Conservation (phyloP, 2,888 invertebrate species). For the Drosophila kanekoi region DNA sequence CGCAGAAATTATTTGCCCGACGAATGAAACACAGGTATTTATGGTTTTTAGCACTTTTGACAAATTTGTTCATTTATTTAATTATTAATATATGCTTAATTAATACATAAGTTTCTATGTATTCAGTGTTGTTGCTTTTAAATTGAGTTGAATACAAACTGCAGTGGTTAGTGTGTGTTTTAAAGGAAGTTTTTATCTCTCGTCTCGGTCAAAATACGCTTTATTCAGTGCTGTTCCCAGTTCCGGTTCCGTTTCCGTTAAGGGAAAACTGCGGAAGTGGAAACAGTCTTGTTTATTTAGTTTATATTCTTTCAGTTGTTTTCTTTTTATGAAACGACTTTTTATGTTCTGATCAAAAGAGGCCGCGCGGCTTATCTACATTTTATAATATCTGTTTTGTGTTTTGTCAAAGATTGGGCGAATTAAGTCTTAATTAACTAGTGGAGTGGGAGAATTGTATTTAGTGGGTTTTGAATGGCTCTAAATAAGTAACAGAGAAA, state of each 20-base stretch:
- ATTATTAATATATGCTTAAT: slow-evolving; percentile 47
- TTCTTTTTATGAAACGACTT: slow-evolving; percentile 12
- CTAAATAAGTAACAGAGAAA: slow-evolving; percentile 37
- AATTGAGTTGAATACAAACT: slow-evolving; percentile 42
- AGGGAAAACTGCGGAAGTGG: slow-evolving; percentile 15
- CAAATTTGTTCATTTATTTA: slow-evolving; percentile 54
- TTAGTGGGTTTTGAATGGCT: slow-evolving; percentile 20
- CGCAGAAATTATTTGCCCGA: neutral
- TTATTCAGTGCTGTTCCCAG: slow-evolving; percentile 11
- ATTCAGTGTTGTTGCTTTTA: slow-evolving; percentile 44
- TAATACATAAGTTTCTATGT: slow-evolving; percentile 41
- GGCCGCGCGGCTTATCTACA: slow-evolving; percentile 15
- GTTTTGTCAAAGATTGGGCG: slow-evolving; percentile 6
- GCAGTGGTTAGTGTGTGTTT: slow-evolving; percentile 38
- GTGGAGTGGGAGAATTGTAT: slow-evolving; percentile 29
- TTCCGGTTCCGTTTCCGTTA: slow-evolving; percentile 8
- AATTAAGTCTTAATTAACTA: slow-evolving; percentile 20
- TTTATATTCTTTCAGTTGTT: slow-evolving; percentile 1
- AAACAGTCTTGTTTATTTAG: slow-evolving; percentile 22
- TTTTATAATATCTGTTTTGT: slow-evolving; percentile 10
- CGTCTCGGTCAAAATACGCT: slow-evolving; percentile 9
- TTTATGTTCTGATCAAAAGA: neutral
- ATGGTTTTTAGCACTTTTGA: slow-evolving; percentile 62
- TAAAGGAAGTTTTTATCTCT: slow-evolving; percentile 41
- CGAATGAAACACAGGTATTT: slow-evolving; percentile 14